Evolutionary conservation across 2,797 vertebrate species (phyloP), one percentile per base, ranked within the genome.

Genomic region (Dallia pectoralis): DNA sequence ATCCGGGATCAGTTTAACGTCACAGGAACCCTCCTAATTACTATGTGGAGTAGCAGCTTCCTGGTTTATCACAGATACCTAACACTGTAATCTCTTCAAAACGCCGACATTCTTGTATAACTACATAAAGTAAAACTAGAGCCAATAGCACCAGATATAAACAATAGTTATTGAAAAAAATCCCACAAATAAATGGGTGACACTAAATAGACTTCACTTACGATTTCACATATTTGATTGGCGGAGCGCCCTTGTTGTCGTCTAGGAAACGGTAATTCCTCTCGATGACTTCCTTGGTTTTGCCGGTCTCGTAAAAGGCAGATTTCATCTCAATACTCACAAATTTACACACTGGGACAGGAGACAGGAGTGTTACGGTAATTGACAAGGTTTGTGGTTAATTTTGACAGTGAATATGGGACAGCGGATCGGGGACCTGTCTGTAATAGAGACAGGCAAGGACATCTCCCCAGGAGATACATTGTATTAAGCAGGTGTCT

Each of bases 271-370:
- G 90, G 0, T 98, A 99, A 79, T 95, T 97, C 0, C 92, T 96
- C 77, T 94, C 95, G 0, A 99, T 96, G 76, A 99, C 94, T 30
- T 96, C 96, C 79, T 96, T 97, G 30, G 95, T 98, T 86, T 93
- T 98, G 27, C 96, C 92, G 0, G 97, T 99, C 88, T 99, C 97
- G 1, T 97, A 95, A 4, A 99, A 98, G 0, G 97, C 94, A 0
- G 93, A 96, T 86, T 98, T 99, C 93, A 99, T 93, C 89, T 99
- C 97, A 67, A 99, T 93, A 0, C 96, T 96, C 9, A 99, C 93
- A 0, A 97, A 98, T 79, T 99, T 99, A 82, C 97, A 99, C 48
- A 99, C 97, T 99, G 68, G 74, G 62, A 48, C 16, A 15, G 40
- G 48, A 67, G 14, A 72, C n/a, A n/a, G 8, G 11, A 36, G 8